Evolutionary conservation across 2,888 invertebrate species (phyloP).

Genomic region (Drosophila putrida): DNA sequence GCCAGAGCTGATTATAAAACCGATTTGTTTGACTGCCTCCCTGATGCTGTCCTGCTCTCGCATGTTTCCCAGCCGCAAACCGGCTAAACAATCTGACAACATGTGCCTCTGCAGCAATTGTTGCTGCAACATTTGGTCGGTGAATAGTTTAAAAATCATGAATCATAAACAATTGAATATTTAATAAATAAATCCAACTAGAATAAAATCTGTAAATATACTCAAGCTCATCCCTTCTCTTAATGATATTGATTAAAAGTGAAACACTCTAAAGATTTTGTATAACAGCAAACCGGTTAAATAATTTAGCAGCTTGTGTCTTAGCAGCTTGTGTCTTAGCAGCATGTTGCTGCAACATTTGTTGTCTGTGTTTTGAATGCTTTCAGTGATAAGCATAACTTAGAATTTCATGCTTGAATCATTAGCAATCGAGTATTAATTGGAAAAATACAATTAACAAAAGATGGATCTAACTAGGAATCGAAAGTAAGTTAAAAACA

Average conservation of each 20-base stretch:
- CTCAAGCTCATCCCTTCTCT: neutral
- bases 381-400: neutral
- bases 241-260: neutral
- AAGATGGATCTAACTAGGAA: neutral
- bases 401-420: slow-evolving; percentile 3
- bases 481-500: neutral
- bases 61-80: slow-evolving; percentile 5
- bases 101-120: slow-evolving; percentile 11
- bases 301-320: slow-evolving; percentile 8
- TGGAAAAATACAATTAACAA: neutral
- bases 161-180: neutral
- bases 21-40: slow-evolving; percentile 45
- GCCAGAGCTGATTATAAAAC: slow-evolving; percentile 53
- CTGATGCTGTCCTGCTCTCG: slow-evolving; percentile 18
- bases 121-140: slow-evolving; percentile 1
- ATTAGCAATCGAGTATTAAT: slow-evolving; percentile 2
- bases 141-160: neutral
- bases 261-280: neutral
- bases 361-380: neutral
- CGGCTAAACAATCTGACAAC: slow-evolving; percentile 15
- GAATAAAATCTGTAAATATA: too few species aligned
- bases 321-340: slow-evolving; percentile 1
- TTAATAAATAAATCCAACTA: too few species aligned
- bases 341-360: slow-evolving; percentile 2
- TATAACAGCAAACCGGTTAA: slow-evolving; percentile 1